Evolutionary conservation across 2,113 vertebrate species (phyloP), one percentile per base, ranked within the genome.

Genomic region (Cariama cristata): DNA sequence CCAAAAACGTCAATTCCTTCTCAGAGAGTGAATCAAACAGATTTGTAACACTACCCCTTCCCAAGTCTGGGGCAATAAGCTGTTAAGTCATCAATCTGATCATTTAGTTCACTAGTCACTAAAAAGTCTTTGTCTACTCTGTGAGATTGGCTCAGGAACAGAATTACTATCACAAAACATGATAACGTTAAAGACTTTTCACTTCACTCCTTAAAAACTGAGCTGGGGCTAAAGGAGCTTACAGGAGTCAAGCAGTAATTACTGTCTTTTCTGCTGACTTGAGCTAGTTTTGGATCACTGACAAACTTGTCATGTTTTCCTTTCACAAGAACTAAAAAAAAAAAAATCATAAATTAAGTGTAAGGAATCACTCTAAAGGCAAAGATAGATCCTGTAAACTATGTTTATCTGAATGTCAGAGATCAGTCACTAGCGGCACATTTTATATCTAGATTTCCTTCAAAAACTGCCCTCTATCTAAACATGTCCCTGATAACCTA

Each of bases 401-500:
- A 26, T 67, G 40, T 90, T 97, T 76, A 79, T 81, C 47, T 79
- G 53, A 50, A 42, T 86, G 56, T 90, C 74, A 94, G 94, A 94
- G 50, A 76, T 80, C 79, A 94, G 49, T 67, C 44, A 53, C 33
- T 50, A 93, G 28, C 12, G 35, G 90, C 77, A 93, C 32, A 86
- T 73, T 79, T 89, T 50, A 13, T 77, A 82, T 15, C 49, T 27
- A 92, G 53, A 74, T 94, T 97, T 96, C 60, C 85, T 96, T 97
- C 56, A 35, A 91, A 95, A 93, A 72, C 30, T 93, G 17, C 15
- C 33, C 42, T 86, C 60, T 95, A 63, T 92, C 86, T 93, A 66
- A 95, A 94, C 55, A 60, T 23, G 28, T 55, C 40, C 28, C 52
- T 35, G 38, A n/a, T 90, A 93, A 83, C 88, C 68, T 90, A 76